These are phyloP conservation scores for Serilophus lunatus DNA, from an alignment of 2,113 vertebrate species.

Conservation along the genomic window DNA sequence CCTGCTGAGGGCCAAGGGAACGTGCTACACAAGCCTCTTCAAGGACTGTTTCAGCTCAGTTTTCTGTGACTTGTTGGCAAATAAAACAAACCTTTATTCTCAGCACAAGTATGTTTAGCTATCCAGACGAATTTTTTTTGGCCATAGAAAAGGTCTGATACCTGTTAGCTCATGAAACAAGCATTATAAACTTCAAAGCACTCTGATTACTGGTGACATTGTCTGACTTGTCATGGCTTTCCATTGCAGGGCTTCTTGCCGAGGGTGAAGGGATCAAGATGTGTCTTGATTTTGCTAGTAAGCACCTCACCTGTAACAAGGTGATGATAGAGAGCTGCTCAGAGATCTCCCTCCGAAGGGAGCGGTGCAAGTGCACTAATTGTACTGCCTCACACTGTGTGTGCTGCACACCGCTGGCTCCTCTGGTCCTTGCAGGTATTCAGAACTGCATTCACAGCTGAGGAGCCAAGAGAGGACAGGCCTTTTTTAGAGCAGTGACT, in stretches of 20 bases:
- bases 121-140: not conserved
- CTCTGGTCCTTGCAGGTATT: not conserved
- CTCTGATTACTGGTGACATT: not conserved
- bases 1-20: not conserved
- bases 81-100: not conserved
- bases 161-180: not conserved
- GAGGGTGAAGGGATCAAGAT: rapidly evolving
- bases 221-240: not conserved
- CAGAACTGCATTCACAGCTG: not conserved
- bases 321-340: not conserved
- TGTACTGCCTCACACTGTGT: not conserved
- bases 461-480: not conserved
- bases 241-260: not conserved
- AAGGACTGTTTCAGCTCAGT: not conserved
- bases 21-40: rapidly evolving
- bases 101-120: not conserved
- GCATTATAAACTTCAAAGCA: not conserved
- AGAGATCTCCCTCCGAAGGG: not conserved
- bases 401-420: not conserved
- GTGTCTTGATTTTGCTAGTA: not conserved
- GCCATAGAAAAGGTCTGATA: not conserved
- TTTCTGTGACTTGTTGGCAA: not conserved
- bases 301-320: not conserved
- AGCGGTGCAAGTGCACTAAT: not conserved
- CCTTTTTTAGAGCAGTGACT: not conserved